These are phyloP conservation scores for Spatulosminthurus flaviceps DNA, from an alignment of 2,888 invertebrate species.

Conservation along the genomic window DNA sequence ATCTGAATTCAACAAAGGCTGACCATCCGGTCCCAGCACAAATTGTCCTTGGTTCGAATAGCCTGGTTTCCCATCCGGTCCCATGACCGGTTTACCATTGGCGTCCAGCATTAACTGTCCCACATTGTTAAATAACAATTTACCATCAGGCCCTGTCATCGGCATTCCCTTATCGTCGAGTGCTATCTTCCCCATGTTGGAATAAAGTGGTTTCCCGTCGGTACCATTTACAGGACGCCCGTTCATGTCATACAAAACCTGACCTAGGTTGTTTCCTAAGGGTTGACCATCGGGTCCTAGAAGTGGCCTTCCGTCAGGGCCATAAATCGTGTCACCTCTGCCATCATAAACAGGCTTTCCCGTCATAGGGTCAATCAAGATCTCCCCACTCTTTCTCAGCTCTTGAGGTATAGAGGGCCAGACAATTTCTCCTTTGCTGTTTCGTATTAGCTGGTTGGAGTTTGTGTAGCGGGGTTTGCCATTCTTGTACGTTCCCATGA, in stretches of 20 bases:
- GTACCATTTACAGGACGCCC: neutral
- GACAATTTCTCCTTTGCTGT: neutral
- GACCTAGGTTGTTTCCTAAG: constrained; percentile 3
- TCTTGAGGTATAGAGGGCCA: neutral
- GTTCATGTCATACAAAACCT: neutral
- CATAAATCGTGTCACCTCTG: neutral
- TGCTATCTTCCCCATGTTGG: neutral
- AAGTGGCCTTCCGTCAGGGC: constrained; percentile 21
- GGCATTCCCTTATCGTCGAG: neutral
- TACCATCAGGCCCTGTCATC: constrained; percentile 21
- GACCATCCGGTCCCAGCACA: constrained; percentile 26
- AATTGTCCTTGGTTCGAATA: constrained; percentile 12
- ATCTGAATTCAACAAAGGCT: neutral
- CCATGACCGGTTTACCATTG: constrained; percentile 12
- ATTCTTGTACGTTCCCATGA: neutral
- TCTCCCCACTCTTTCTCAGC: neutral
- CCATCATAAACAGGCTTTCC: neutral
- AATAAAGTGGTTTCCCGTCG: constrained; percentile 16
- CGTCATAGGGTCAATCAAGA: neutral
- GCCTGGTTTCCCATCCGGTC: constrained; percentile 37
- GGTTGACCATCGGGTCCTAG: constrained; percentile 29
- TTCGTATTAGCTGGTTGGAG: neutral
- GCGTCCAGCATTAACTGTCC: constrained; percentile 25
- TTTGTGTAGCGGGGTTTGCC: neutral
- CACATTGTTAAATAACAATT: neutral